Base-by-base conservation (phyloP, 2,888 invertebrate species). In the Drosophila emarginata region DNA sequence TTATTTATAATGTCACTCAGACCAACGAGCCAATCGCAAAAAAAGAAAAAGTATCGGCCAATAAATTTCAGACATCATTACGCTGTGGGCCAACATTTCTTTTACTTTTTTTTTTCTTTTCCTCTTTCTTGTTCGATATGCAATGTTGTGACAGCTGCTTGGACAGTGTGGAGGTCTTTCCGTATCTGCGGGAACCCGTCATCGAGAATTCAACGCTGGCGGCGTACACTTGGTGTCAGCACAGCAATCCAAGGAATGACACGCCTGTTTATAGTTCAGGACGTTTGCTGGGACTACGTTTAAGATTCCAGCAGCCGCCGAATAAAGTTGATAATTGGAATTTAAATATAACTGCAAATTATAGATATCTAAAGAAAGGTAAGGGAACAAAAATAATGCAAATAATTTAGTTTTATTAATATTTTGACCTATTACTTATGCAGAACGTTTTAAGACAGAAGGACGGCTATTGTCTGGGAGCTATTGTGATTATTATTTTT, bases 401-500 rank as follows among this genome's bases (percentile, higher is more conserved):
- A 5, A 26, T 5, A 1, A 5, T 26, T 26, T 5, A 26, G 5
- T 4, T 26, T 26, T 26, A 26, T 26, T 26, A 6, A 26, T 5
- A 26, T 26, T 26, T 26, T 1, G 6, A n/a, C n/a, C n/a, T n/a
- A 26, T 54, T 3, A n/a, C 14, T 2, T 7, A 9, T 5, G n/a
- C 93, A 97, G 97, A 95, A 84, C 93, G 95, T 83, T 97, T 96
- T 91, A 95, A 95, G 89, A 96, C 96, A 23, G 96, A 96, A 89
- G 97, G 97, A 15, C 94, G 95, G 82, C 93, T 95, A 83, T 92
- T 97, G 82, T 93, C 94, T 23, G 95, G 95, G 50, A 96, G 96
- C 62, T 95, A 95, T 93, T 97, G 97, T 91, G 97, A 97, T 92
- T 96, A 95, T 92, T 95, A 96, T 92, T 97, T 97, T 92, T 94